Evolutionary conservation across 2,113 vertebrate genomes (phyloP).

Genomic region (Copsychus sechellarum): DNA sequence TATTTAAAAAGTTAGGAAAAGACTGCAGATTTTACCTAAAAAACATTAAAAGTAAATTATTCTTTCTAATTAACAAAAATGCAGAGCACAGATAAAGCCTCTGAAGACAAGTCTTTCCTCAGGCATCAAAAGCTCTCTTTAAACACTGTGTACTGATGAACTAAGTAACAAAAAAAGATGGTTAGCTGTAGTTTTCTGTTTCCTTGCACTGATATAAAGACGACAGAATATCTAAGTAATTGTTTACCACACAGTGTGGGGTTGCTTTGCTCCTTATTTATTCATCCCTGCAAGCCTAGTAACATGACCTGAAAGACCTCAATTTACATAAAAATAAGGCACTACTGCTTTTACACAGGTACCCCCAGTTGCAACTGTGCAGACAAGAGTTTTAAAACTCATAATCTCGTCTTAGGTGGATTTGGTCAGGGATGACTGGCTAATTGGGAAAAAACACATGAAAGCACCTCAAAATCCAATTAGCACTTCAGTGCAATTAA

Average conservation of each 20-base stretch:
- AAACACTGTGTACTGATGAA: neutral
- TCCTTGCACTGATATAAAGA: neutral
- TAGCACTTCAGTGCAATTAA: conserved; percentile 85
- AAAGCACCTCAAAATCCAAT: conserved; percentile 85
- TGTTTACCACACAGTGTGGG: conserved; percentile 19
- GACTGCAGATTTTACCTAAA: neutral
- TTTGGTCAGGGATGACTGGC: conserved; percentile 77
- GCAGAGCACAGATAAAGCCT: neutral
- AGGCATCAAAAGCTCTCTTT: neutral
- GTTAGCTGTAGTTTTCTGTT: conserved; percentile 2
- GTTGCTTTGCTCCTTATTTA: conserved; percentile 46
- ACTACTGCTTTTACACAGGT: conserved; percentile 68
- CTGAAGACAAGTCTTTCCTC: neutral
- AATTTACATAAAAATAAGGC: conserved; percentile 71
- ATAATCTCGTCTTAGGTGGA: conserved; percentile 77
- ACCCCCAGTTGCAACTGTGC: conserved; percentile 48
- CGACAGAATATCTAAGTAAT: conserved; percentile 34
- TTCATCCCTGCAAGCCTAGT: conserved; percentile 38
- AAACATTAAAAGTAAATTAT: neutral
- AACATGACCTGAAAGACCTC: conserved; percentile 61
- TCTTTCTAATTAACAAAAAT: conserved; percentile 5
- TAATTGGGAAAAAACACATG: conserved; percentile 80
- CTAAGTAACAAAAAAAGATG: neutral
- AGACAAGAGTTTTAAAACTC: conserved; percentile 74
- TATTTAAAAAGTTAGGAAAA: neutral